Base-by-base conservation (phyloP, 1,140 invertebrate species). In the Chlorops oryzae region DNA sequence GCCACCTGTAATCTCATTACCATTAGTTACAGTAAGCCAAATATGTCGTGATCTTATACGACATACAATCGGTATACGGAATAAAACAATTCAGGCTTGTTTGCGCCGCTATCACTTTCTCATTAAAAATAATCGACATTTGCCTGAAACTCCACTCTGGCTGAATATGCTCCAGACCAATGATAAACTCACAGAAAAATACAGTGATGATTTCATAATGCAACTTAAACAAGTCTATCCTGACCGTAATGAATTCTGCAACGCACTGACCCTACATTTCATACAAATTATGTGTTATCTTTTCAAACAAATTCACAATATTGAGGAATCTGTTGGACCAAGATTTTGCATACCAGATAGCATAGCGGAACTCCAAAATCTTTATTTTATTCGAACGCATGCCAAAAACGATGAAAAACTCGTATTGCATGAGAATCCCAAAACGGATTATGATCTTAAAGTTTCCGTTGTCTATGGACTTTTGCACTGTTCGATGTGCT, bases 1-100 rank as follows among this genome's bases (percentile, higher is more conserved):
- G 52, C 78, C 79, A 0, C 77, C 77, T 37, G 40, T 66, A 10
- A 59, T 60, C n/a, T 66, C 72, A 2, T 74, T 73, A 50, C 75
- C 76, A 53, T 57, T 73, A 22, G 51, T 54, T 20, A 51, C 59
- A 44, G 53, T 67, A 37, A 62, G 58, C 12, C 46, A 51, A 7
- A 57, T 65, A 21, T 67, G 62, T 38, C 72, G 86, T 13, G 85
- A 88, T 57, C 58, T 86, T 3, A 59, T 89, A 1, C 80, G 85
- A 62, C 51, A 74, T 72, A 43, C 76, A 67, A 7, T 74, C 63
- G 66, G 73, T 39, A 80, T 78, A 9, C 61, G 72, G 21, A 83
- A 87, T 56, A 89, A 89, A 66, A 87, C 86, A 0, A 82, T 83
- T 0, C 62, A 76, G 40, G 83, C 86, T 1, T 86, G 84, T 66